Percentiles rank a stretch among this genome's conserved stretches.
These are phyloP conservation scores for Otolemur crassicaudatus DNA, from an alignment of 2,797 vertebrate genomes.

Conservation along the genomic window DNA sequence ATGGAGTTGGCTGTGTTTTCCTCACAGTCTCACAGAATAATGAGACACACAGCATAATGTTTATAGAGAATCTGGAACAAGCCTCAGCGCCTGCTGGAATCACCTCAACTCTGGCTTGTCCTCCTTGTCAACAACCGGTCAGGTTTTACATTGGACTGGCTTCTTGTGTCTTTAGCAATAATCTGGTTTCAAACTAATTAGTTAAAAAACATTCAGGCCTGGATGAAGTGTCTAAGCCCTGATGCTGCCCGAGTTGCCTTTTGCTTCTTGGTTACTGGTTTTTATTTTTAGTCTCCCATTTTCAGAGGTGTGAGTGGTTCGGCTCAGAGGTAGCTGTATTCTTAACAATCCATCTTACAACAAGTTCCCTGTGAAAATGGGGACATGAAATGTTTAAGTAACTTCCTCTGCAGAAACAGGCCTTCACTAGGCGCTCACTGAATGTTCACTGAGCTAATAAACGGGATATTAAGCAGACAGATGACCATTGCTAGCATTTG, in stretches of 20 bases:
- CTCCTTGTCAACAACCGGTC: slow-evolving; percentile 26
- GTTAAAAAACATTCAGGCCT: neutral
- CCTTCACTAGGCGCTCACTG: neutral
- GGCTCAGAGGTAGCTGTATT: neutral
- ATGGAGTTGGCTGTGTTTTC: slow-evolving; percentile 59
- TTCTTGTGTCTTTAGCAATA: neutral
- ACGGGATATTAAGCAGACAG: neutral
- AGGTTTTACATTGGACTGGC: neutral
- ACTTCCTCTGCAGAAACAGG: neutral
- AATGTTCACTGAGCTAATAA: neutral
- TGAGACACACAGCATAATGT: slow-evolving; percentile 70
- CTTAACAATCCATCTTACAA: neutral
- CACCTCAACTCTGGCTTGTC: slow-evolving; percentile 63
- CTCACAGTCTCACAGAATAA: slow-evolving; percentile 56
- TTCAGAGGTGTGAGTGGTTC: neutral
- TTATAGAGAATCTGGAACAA: slow-evolving; percentile 74
- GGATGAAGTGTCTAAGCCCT: slow-evolving; percentile 14
- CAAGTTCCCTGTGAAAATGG: neutral
- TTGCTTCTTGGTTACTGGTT: neutral
- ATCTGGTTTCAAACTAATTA: slow-evolving; percentile 31
- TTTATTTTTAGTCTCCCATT: neutral
- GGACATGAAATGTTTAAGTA: neutral
- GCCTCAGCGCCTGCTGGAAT: slow-evolving; percentile 25
- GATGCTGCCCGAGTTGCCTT: slow-evolving; percentile 6
- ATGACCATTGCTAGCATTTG: neutral